Conservation (phyloP, 2,113 vertebrate species). For the Rutilus rutilus region DNA sequence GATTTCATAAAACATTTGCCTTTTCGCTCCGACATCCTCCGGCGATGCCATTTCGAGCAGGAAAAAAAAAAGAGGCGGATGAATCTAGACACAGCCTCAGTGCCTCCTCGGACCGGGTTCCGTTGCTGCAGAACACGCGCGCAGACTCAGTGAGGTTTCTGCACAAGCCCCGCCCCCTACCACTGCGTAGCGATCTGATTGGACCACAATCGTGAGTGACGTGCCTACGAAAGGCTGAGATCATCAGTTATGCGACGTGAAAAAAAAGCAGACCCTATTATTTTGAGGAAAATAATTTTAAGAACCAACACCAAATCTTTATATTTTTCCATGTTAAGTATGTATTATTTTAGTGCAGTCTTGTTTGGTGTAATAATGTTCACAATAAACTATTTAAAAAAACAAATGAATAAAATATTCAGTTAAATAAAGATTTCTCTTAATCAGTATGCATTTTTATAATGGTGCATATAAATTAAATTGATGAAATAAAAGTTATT, state of each 20-base stretch:
- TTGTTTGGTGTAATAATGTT: not conserved
- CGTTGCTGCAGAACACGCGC: not conserved
- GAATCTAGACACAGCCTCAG: not conserved
- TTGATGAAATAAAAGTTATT: no score
- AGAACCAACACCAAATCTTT: not conserved
- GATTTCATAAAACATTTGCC: constrained; percentile 35
- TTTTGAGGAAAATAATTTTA: not conserved
- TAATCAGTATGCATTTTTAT: not conserved
- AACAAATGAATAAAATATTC: not conserved
- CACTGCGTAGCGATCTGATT: not conserved
- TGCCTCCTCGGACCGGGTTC: not conserved
- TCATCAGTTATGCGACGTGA: not conserved
- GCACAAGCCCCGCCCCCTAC: not conserved
- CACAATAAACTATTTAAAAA: not conserved
- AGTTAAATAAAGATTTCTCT: not conserved
- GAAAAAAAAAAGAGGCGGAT: not conserved
- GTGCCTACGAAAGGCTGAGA: not conserved
- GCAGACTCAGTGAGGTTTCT: not conserved
- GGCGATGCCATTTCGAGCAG: constrained; percentile 3
- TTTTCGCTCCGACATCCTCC: not conserved
- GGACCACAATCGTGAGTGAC: constrained; percentile 8
- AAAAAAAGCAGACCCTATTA: constrained; percentile 4
- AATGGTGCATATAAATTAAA: not conserved
- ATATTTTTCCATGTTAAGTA: not conserved
- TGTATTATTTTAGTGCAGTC: not conserved